phyloP scores from a whole-genome alignment of 2,888 invertebrate species.

The Nymphalis c-album region DNA sequence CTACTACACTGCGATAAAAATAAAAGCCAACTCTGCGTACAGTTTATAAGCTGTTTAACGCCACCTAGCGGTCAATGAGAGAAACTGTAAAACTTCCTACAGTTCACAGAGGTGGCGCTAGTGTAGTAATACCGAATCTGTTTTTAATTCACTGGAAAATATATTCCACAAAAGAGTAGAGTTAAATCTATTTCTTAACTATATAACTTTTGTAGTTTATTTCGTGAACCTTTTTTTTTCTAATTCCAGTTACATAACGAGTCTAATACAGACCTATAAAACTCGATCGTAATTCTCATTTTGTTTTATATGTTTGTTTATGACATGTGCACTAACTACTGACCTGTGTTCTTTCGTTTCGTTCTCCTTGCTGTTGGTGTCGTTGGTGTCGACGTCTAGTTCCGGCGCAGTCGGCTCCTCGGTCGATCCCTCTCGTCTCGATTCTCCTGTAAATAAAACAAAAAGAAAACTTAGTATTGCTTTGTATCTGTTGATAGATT shows the following conservation, averaged over 20 bases:
- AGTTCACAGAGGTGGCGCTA: slow-evolving; percentile 7
- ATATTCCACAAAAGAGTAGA: neutral
- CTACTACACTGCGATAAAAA: neutral
- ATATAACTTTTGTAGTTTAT: too few relatives aligned
- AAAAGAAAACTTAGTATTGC: neutral
- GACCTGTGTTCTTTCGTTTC: slow-evolving; percentile 64
- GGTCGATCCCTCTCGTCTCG: slow-evolving; percentile 69
- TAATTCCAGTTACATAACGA: too few relatives aligned
- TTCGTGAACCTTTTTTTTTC: too few relatives aligned
- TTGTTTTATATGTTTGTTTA: neutral
- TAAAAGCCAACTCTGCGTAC: neutral
- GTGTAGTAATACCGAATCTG: neutral
- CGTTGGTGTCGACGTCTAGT: slow-evolving; percentile 61
- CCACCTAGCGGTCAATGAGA: slow-evolving; percentile 3
- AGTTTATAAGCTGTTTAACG: neutral
- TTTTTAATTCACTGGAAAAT: neutral
- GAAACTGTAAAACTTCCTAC: neutral
- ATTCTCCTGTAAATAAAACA: slow-evolving; percentile 58
- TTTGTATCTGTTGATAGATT: neutral
- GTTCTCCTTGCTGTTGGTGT: slow-evolving; percentile 62
- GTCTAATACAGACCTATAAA: too few relatives aligned
- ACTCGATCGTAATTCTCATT: neutral
- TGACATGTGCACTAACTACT: slow-evolving; percentile 16
- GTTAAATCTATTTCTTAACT: too few relatives aligned
- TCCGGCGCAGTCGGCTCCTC: slow-evolving; percentile 71